A percentile compares a stretch with the other conserved stretches of the same genome.
Evolutionary conservation across 2,888 invertebrate genomes (phyloP).

Genomic region (Lepidocyrtinus sp.): DNA sequence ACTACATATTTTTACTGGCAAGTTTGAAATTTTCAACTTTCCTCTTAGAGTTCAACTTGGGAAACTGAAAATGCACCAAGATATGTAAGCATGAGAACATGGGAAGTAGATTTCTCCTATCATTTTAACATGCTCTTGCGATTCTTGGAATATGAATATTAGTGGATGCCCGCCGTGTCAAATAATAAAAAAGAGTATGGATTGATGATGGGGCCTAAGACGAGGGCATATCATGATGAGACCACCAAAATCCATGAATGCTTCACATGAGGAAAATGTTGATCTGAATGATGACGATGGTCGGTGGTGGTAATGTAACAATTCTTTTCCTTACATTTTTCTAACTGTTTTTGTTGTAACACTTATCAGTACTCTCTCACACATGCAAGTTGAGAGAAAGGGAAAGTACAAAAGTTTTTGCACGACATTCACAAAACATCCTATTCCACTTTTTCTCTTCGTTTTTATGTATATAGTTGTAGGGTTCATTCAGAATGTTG

Average conservation of each 20-base stretch:
- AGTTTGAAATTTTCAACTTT: not conserved
- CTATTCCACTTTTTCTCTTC: not conserved
- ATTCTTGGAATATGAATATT: not conserved
- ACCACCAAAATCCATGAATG: not conserved
- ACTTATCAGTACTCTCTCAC: slow-evolving; percentile 27
- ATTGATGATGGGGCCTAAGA: not conserved
- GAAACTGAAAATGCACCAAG: not conserved
- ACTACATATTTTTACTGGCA: not conserved
- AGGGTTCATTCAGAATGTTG: slow-evolving; percentile 10
- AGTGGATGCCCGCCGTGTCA: not conserved
- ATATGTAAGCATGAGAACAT: not conserved
- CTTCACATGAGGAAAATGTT: not conserved
- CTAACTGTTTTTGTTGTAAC: slow-evolving; percentile 4
- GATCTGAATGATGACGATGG: not conserved
- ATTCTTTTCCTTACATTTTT: not conserved
- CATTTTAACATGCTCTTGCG: not conserved
- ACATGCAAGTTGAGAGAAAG: not conserved
- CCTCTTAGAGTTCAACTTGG: not conserved
- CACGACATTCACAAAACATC: slow-evolving; percentile 15
- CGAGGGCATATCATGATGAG: not conserved
- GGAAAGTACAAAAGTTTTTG: not conserved
- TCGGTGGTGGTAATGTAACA: not conserved
- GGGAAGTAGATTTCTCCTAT: not conserved
- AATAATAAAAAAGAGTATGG: not conserved
- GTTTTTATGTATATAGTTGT: not conserved